phyloP scores from a whole-genome alignment of 1,140 invertebrate species.

The Pectinophora gossypiella region DNA sequence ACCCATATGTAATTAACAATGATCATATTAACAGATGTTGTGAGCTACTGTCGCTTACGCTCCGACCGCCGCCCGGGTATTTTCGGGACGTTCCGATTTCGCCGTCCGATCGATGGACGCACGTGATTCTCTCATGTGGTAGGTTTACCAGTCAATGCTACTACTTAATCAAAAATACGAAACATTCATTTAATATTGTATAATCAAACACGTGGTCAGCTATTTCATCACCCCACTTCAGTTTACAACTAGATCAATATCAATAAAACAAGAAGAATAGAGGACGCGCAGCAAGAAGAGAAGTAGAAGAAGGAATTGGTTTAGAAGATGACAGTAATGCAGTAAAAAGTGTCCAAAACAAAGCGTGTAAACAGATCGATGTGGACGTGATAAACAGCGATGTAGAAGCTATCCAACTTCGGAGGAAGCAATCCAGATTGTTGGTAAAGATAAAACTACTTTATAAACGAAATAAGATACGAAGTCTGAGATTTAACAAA shows the following conservation, averaged over 20 bases:
- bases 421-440: neutral
- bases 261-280: no score
- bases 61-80: conserved; percentile 67
- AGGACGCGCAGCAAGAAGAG: no score
- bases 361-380: conserved; percentile 67
- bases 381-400: conserved; percentile 26
- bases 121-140: conserved; percentile 39
- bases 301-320: neutral
- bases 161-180: no score
- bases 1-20: conserved; percentile 75
- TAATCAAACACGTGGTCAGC: neutral
- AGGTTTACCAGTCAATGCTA: no score
- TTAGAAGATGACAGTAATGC: neutral
- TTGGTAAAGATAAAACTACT: neutral
- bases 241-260: no score
- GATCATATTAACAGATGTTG: conserved; percentile 75
- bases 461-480: neutral
- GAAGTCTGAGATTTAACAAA: no score
- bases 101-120: conserved; percentile 36
- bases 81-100: conserved; percentile 57
- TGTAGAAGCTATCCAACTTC: neutral
- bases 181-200: no score
- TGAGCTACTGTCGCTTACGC: conserved; percentile 69
- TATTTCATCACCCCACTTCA: no score
- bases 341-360: conserved; percentile 31